Base-by-base conservation (phyloP, 2,888 invertebrate species). In the Empis livida region DNA sequence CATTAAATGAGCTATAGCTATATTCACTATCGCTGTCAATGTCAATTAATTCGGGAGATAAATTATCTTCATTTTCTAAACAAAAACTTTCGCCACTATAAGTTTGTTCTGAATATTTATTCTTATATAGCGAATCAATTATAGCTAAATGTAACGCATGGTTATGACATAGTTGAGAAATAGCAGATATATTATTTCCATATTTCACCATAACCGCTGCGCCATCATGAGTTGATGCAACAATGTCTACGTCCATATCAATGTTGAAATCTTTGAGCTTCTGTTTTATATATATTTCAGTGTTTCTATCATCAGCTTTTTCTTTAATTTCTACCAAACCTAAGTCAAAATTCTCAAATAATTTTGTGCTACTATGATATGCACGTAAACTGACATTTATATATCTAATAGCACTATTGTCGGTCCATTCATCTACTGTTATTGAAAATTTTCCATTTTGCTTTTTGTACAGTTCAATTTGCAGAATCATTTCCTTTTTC, bases 131-230 rank as follows among this genome's bases (percentile, higher is more conserved):
- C 31, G 32, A 31, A 43, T 43, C 43, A 35, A 37, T 37, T 35
- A 44, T 23, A 20, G 44, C 35, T 37, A 44, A 14, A 37, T 44
- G 44, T n/a, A n/a, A n/a, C n/a, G n/a, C n/a, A 20, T 35, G 35
- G n/a, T 43, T 43, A 32, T 35, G 17, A 37, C 43, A 37, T n/a
- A 37, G 35, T 37, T 44, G 44, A 44, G 37, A 37, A 14, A 44
- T 38, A 37, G 44, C 44, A 14, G 35, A 20, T 37, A 44, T 44
- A 15, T 44, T 38, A 11, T 44, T 37, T n/a, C 38, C 44, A 27
- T 44, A 44, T 23, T 37, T 44, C 23, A 37, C 44, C 23, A 44
- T 44, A 17, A 44, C 44, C 13, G 44, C 44, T 23, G 44, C 44
- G 16, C 32, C 43, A n/a, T 37, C 37, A n/a, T 37, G 37, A n/a